Percentiles rank a stretch among this genome's conserved stretches.
phyloP scores from a whole-genome alignment of 2,113 vertebrate species.

The Podarcis raffonei region DNA sequence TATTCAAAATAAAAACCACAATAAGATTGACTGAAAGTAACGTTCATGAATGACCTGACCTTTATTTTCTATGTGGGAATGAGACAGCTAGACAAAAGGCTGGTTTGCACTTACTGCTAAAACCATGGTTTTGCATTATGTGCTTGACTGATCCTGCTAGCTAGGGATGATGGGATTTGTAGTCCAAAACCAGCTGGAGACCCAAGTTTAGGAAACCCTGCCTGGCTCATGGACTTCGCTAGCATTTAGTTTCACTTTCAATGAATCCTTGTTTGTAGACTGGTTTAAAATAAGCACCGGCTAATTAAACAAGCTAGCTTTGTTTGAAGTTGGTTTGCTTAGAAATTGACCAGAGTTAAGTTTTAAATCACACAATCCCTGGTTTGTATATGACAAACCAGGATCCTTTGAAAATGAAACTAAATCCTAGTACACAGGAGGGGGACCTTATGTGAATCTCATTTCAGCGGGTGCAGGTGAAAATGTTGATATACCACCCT shows the following conservation, averaged over 20 bases:
- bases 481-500: no score
- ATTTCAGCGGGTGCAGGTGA: background rate
- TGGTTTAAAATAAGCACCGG: background rate
- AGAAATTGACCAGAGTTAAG: no score
- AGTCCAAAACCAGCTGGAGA: no score
- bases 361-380: background rate
- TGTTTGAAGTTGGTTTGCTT: background rate
- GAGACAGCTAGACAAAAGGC: background rate
- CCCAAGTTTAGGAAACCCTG: no score
- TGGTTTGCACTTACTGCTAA: background rate
- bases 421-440: background rate
- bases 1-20: background rate
- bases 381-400: background rate
- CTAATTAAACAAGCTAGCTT: background rate
- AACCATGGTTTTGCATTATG: background rate
- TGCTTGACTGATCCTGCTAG: no score
- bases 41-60: background rate
- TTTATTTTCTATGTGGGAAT: background rate
- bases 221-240: no score
- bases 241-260: no score
- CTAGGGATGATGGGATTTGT: no score
- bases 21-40: background rate
- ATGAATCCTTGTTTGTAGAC: no score
- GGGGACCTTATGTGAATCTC: background rate
- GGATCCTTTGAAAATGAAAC: background rate